Conservation (phyloP, 2,113 vertebrate species). For the Microcebus ravelobensis region DNA sequence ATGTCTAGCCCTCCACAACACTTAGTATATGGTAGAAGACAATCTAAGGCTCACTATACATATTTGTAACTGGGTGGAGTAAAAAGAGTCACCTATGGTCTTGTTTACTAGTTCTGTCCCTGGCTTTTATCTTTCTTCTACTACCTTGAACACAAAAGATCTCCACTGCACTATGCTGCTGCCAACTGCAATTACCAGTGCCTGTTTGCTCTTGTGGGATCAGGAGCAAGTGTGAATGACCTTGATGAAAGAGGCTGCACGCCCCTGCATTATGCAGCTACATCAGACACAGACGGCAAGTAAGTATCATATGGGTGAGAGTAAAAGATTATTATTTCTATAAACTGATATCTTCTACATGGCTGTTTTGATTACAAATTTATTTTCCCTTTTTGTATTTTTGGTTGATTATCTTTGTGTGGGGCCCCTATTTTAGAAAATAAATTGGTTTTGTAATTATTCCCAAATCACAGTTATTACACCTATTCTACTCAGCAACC, state of each 20-base stretch:
- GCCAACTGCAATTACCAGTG: constrained; percentile 99
- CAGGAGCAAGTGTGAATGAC: constrained; percentile 98
- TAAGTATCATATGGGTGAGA: constrained; percentile 82
- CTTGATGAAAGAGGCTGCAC: constrained; percentile 97
- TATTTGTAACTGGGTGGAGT: not conserved
- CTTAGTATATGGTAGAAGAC: not conserved
- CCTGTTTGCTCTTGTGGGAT: constrained; percentile 99
- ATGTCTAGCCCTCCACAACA: not conserved
- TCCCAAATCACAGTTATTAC: not conserved
- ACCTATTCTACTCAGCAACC: not conserved
- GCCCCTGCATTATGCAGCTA: constrained; percentile 97
- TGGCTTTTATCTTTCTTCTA: constrained; percentile 69
- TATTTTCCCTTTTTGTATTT: not conserved
- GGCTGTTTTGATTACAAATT: not conserved
- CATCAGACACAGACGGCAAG: constrained; percentile 99
- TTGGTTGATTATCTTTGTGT: not conserved
- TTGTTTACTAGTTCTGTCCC: constrained; percentile 70
- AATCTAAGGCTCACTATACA: not conserved
- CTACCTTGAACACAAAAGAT: constrained; percentile 88
- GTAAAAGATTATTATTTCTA: not conserved
- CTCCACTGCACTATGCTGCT: constrained; percentile 97
- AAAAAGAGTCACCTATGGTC: constrained; percentile 42
- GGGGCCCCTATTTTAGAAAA: not conserved
- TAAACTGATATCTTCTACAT: not conserved
- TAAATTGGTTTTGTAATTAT: constrained; percentile 42